Evolutionary conservation across 2,888 invertebrate species (phyloP), one percentile per base, ranked within the genome.

Genomic region (Scaptodrosophila latifasciaeformis): DNA sequence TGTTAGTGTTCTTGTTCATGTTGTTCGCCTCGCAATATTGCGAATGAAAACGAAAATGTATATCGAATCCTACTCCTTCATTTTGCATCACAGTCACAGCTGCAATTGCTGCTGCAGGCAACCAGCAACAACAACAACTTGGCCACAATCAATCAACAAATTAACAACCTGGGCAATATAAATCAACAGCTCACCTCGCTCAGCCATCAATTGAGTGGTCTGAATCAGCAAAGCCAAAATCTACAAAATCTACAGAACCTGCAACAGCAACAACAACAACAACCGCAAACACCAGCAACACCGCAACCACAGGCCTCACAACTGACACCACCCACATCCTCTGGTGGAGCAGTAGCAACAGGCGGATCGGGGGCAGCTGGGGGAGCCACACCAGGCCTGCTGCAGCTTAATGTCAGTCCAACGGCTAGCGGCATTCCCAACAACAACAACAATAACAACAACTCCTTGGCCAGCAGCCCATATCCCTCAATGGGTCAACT

Each of bases 181-280:
- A 86, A 86, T 65, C 86, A 86, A 61, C 86, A 86, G 63, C 53
- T 86, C 57, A 85, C 82, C 27, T 82, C 85, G 42, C 70, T 86
- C 31, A 86, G 85, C 49, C 84, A 86, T 29, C 86, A 86, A 61
- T 60, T 86, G 55, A 86, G 82, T 57, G 86, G 86, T 2, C 80
- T 86, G 42, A 86, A 86, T 70, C 86, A 86, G 61, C 86, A 86
- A 60, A 86, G 84, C 53, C 86, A 86, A 57, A 85, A 86, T 67
- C 71, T 86, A 47, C 86, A 86, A 60, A 85, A 86, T 55, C 81
- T 86, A 50, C 86, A 86, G 62, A 78, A 76, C 51, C 63, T 78
- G 42, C 69, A 65, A 13, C 71, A 74, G 24, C 81, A 86, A 50
- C 86, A 86, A 62, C 76, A 76, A 49, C 63, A 77, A 42, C 69